Conservation (phyloP, 2,888 invertebrate genomes). For the Cordilura impudica region DNA sequence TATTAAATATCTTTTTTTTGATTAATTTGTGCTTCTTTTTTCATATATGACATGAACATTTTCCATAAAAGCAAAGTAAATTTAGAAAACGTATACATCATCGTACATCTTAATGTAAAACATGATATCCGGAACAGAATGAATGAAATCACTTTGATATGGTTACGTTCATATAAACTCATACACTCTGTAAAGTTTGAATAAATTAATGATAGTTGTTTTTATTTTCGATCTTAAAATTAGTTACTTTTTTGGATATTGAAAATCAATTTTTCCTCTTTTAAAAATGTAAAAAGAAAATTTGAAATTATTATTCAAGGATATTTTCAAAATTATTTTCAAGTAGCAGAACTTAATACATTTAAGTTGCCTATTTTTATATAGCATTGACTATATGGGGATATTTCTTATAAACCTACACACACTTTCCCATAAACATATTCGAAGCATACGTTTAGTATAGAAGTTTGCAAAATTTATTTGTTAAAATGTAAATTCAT, state of each 20-base stretch:
- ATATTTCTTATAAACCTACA: not conserved
- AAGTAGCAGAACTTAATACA: no score
- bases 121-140: conserved; percentile 6
- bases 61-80: not conserved
- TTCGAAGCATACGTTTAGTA: not conserved
- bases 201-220: no score
- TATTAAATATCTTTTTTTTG: not conserved
- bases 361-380: no score
- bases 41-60: not conserved
- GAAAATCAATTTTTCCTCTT: no score
- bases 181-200: not conserved
- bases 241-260: no score
- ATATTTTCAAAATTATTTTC: no score
- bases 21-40: not conserved
- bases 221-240: no score
- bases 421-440: not conserved
- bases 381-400: not conserved
- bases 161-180: not conserved
- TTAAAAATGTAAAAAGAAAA: no score
- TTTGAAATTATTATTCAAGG: no score
- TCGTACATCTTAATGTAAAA: not conserved
- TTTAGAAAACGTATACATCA: conserved; percentile 8
- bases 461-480: conserved; percentile 7
- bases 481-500: conserved; percentile 24
- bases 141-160: conserved; percentile 4